Percentiles rank a stretch among this genome's conserved stretches.
Conservation (phyloP, 2,113 vertebrate species). For the Athene noctua region DNA sequence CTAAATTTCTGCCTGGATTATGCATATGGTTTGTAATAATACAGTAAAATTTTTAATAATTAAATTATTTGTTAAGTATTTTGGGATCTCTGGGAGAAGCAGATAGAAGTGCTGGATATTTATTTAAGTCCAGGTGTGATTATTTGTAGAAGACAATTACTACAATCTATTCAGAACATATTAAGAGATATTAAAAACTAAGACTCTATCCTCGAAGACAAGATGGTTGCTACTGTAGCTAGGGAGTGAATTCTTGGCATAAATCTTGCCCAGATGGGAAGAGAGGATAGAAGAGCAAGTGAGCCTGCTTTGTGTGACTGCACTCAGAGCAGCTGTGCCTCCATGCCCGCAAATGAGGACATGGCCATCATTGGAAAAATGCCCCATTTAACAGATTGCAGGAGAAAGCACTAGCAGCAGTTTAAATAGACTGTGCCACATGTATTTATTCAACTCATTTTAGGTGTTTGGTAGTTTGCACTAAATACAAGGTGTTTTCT, state of each 20-base stretch:
- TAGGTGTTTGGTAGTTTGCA: neutral
- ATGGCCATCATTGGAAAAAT: neutral
- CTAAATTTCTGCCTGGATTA: neutral
- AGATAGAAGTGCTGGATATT: neutral
- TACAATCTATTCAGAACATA: neutral
- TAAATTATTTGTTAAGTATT: neutral
- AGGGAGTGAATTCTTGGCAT: neutral
- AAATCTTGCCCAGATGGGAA: constrained; percentile 5
- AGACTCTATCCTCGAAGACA: neutral
- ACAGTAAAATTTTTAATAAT: neutral
- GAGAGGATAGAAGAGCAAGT: neutral
- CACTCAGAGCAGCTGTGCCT: neutral
- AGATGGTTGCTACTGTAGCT: neutral
- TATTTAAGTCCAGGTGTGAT: neutral
- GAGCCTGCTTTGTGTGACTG: neutral
- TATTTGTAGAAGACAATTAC: neutral
- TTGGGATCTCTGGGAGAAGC: neutral
- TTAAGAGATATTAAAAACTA: neutral
- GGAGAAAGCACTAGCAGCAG: neutral
- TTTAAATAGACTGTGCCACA: neutral
- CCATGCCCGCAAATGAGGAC: neutral
- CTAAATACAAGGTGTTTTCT: neutral
- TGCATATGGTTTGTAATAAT: neutral
- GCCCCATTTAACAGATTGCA: neutral
- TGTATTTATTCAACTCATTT: neutral